Percentiles rank a stretch among this genome's conserved stretches.
Evolutionary conservation across 2,113 vertebrate species (phyloP).

Genomic region (Chaetorhynchus papuensis): DNA sequence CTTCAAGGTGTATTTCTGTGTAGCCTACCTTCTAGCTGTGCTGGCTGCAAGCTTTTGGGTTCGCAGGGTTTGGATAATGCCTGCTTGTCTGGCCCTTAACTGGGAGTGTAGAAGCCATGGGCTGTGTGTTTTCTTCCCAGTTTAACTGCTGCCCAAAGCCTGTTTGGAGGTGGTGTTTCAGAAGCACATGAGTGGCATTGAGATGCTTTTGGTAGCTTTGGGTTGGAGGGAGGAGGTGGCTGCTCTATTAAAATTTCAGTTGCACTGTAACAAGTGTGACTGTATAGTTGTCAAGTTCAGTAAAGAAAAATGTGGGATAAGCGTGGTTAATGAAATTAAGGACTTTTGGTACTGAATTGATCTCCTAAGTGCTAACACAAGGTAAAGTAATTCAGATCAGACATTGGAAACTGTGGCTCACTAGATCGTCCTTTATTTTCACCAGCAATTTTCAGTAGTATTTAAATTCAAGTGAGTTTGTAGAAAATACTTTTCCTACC

Average conservation of each 20-base stretch:
- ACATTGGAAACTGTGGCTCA: background rate
- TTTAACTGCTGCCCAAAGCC: background rate
- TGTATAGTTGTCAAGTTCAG: background rate
- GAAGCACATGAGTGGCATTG: background rate
- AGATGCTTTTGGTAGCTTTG: background rate
- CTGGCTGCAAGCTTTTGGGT: background rate
- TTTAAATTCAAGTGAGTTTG: background rate
- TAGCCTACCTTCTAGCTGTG: background rate
- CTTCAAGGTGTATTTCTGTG: background rate
- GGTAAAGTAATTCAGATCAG: background rate
- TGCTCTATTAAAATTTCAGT: background rate
- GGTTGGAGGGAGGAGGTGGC: background rate
- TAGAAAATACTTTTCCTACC: background rate
- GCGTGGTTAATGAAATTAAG: background rate
- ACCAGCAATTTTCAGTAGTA: background rate
- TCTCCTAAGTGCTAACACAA: background rate
- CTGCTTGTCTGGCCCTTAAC: background rate
- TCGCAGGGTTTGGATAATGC: background rate
- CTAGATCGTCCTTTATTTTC: background rate
- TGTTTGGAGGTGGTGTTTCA: background rate
- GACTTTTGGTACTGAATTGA: background rate
- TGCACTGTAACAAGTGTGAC: background rate
- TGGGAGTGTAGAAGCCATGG: background rate
- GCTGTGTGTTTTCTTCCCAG: background rate
- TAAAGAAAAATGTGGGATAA: background rate